These are phyloP conservation scores for Fopius arisanus DNA, from an alignment of 1,140 invertebrate species.

Conservation along the genomic window DNA sequence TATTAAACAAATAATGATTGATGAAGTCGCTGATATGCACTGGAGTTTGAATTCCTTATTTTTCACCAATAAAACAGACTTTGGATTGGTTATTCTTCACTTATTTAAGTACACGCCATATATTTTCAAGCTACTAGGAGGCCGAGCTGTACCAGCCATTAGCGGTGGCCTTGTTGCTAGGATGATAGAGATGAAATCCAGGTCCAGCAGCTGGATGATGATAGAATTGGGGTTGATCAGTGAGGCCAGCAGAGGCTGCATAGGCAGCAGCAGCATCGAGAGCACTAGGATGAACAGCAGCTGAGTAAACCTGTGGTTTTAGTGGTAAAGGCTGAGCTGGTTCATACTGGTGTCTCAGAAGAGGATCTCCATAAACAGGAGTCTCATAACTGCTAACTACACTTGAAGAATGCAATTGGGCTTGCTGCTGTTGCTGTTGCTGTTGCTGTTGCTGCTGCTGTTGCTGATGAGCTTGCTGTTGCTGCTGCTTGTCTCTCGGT, in stretches of 20 bases:
- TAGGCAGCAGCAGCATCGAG: slow-evolving; percentile 69
- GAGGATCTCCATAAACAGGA: slow-evolving; percentile 61
- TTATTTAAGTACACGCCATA: slow-evolving; percentile 54
- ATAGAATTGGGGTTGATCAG: slow-evolving; percentile 87
- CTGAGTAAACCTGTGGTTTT: slow-evolving; percentile 89
- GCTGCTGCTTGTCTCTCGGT: slow-evolving; percentile 84
- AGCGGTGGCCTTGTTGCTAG: slow-evolving; percentile 71
- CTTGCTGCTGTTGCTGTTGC: slow-evolving; percentile 44
- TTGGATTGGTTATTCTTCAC: slow-evolving; percentile 23
- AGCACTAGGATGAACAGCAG: slow-evolving; percentile 66
- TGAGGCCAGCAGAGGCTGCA: slow-evolving; percentile 61
- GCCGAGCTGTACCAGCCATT: slow-evolving; percentile 63
- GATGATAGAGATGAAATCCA: slow-evolving; percentile 89
- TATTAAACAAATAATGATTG: background rate
- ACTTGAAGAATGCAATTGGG: slow-evolving; percentile 44
- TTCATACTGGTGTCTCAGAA: slow-evolving; percentile 70
- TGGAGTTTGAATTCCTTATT: background rate
- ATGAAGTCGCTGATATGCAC: slow-evolving; percentile 25
- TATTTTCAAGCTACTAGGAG: slow-evolving; percentile 55
- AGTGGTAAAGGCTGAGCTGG: slow-evolving; percentile 80
- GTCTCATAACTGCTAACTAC: slow-evolving; percentile 52
- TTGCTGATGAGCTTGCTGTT: slow-evolving; percentile 46
- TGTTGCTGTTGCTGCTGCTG: slow-evolving; percentile 46
- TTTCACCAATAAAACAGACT: slow-evolving; percentile 15
- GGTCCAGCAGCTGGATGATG: slow-evolving; percentile 74